Evolutionary conservation across 1,140 invertebrate species (phyloP).

Genomic region (Heliconius congener): DNA sequence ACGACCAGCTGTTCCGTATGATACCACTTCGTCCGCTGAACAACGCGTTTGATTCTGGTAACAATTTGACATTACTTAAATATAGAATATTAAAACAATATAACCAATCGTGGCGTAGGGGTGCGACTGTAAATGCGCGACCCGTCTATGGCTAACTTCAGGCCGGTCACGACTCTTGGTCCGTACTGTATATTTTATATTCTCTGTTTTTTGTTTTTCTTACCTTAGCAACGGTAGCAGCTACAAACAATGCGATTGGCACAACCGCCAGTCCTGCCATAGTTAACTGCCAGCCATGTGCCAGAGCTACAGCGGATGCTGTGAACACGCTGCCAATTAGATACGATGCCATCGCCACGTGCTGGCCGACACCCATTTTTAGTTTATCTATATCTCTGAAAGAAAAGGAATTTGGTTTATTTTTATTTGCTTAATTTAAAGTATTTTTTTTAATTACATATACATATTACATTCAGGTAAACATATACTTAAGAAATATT

Average conservation of each 20-base stretch:
- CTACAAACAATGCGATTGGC: constrained; percentile 61
- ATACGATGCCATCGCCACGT: constrained; percentile 90
- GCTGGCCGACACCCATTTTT: constrained; percentile 93
- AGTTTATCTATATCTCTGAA: constrained; percentile 92
- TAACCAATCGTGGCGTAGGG: no score
- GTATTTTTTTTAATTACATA: no score
- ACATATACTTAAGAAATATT: no score
- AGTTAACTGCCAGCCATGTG: constrained; percentile 91
- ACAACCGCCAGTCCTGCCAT: constrained; percentile 84
- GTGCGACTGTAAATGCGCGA: no score
- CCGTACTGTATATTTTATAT: no score
- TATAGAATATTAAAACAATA: no score
- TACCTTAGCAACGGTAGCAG: constrained; percentile 71
- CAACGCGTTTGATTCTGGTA: constrained; percentile 83
- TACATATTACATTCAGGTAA: no score
- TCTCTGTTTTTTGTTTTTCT: not conserved
- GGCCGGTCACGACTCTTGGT: no score
- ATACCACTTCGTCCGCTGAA: constrained; percentile 85
- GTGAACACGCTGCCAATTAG: constrained; percentile 85
- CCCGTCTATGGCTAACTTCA: no score
- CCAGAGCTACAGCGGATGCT: constrained; percentile 86
- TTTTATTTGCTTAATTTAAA: no score
- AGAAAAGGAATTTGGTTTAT: constrained; percentile 14
- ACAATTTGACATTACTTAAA: no score
- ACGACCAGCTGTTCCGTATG: constrained; percentile 88